phyloP scores from a whole-genome alignment of 2,113 vertebrate species.

The Podarcis raffonei region DNA sequence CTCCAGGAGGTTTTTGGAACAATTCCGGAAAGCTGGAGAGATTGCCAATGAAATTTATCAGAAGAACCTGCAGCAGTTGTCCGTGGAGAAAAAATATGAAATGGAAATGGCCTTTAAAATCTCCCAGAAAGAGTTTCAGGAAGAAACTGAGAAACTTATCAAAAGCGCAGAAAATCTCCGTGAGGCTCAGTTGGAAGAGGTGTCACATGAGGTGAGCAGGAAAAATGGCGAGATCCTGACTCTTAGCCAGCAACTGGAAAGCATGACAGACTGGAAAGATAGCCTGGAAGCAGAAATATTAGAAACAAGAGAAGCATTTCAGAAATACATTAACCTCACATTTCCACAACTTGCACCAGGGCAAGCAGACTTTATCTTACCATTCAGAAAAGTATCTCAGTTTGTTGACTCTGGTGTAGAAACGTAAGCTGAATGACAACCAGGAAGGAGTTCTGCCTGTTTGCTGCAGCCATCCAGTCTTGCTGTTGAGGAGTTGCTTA shows the following conservation, averaged over 20 bases:
- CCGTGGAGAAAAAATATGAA: conserved; percentile 52
- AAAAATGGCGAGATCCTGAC: conserved; percentile 58
- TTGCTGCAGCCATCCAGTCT: not conserved
- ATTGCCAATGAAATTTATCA: conserved; percentile 36
- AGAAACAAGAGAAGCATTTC: conserved; percentile 72
- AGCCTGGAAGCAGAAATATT: conserved; percentile 72
- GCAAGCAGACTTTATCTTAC: conserved; percentile 76
- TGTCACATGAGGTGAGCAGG: conserved; percentile 35
- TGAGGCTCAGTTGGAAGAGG: conserved; percentile 46
- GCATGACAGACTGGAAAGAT: conserved; percentile 72
- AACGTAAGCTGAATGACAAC: not conserved
- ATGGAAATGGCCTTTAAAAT: conserved; percentile 47
- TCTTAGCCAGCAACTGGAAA: conserved; percentile 49
- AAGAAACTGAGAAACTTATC: conserved; percentile 52
- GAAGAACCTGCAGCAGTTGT: conserved; percentile 37
- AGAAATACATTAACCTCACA: conserved; percentile 72
- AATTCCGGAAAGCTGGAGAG: conserved; percentile 32
- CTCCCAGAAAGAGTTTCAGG: conserved; percentile 53
- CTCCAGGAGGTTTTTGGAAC: conserved; percentile 52
- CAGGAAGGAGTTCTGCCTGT: not conserved
- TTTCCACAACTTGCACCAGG: conserved; percentile 72
- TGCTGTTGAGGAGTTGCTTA: not conserved
- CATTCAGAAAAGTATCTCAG: conserved; percentile 63
- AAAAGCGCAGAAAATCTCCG: conserved; percentile 46
- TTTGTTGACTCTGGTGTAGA: not conserved